Percentiles rank a stretch among this genome's conserved stretches.
phyloP scores from a whole-genome alignment of 2,797 vertebrate genomes.

The Mareca strepera region DNA sequence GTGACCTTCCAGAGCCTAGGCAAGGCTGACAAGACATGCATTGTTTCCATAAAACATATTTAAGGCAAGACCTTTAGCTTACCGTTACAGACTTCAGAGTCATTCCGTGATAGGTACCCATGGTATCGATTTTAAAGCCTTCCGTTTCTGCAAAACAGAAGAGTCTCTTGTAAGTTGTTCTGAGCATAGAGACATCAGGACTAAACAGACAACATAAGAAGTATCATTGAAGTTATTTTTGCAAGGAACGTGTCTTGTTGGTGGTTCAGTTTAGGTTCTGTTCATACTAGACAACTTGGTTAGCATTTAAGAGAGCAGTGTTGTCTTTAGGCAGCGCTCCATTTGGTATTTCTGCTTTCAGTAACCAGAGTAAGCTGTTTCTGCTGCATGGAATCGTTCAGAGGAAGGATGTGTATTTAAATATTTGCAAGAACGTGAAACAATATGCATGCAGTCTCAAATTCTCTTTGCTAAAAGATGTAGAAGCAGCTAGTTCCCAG shows the following conservation, averaged over 20 bases:
- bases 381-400: neutral
- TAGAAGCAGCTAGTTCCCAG: neutral
- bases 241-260: neutral
- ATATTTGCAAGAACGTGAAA: neutral
- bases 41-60: neutral
- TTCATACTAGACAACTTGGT: neutral
- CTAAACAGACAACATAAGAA: neutral
- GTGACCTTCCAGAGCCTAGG: neutral
- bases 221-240: neutral
- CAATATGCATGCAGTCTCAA: neutral
- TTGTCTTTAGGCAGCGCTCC: neutral
- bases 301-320: neutral
- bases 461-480: neutral
- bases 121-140: constrained; percentile 99
- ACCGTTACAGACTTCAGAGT: constrained; percentile 99
- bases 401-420: neutral
- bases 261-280: neutral
- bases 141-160: constrained; percentile 88
- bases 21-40: neutral
- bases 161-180: neutral
- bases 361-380: neutral
- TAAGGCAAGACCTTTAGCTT: constrained; percentile 69
- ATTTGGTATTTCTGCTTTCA: neutral
- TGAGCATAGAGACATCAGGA: rapidly evolving
- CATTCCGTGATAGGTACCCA: constrained; percentile 99